Base-by-base conservation (phyloP, 2,888 invertebrate genomes). In the Busseola fusca region DNA sequence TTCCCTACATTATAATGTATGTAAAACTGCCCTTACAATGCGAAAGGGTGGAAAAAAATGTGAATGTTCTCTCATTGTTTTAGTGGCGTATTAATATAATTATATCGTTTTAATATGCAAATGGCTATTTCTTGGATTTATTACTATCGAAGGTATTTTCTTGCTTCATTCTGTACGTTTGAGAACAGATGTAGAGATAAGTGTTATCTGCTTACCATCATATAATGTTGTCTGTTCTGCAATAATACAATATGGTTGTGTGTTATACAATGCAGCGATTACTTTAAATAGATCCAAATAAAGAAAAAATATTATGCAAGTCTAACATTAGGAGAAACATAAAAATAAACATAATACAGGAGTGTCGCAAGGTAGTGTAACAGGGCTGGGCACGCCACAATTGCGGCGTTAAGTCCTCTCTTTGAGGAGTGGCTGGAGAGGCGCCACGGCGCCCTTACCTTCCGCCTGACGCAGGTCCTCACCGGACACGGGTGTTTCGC, bases 11-110 rank as follows among this genome's bases (percentile, higher is more conserved):
- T 65, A 71, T 72, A 80, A 80, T 77, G 71, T 75, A 83, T 83
- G 79, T 83, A 75, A 73, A 83, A 81, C 65, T 72, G 72, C 76
- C 76, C 78, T 83, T 75, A 78, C 65, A 73, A 78, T 76, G 76
- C 62, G 63, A 74, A 68, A 75, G 59, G 50, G 48, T 62, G 52
- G 18, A 67, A 85, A 80, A 75, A 78, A 77, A 70, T 74, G 34
- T 54, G 70, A 82, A 74, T 62, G 74, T 81, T 75, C 72, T 78
- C 66, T 73, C 63, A 78, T 79, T 73, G 76, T 83, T 78, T 78
- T 73, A 81, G 76, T 84, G 57, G 71, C 71, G 72, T 76, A 67
- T 77, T 77, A 74, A 82, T 83, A 75, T 71, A n/a, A n/a, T n/a
- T n/a, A 72, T 62, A 76, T 82, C 34, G 83, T 65, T 82, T 42